Conservation (phyloP, 2,888 invertebrate species). For the Ormyrus thymus region DNA sequence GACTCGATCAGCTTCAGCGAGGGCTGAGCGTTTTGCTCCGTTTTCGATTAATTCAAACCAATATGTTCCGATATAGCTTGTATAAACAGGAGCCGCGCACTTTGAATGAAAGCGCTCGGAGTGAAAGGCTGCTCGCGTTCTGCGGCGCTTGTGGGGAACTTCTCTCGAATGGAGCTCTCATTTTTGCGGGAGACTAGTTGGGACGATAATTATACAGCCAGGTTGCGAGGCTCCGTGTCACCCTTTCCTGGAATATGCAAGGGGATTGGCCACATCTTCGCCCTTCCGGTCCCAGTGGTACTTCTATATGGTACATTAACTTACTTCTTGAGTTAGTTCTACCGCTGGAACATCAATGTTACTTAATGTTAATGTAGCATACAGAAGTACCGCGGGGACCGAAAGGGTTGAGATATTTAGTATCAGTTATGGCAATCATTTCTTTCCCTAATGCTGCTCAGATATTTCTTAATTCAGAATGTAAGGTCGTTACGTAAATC, state of each 20-base stretch:
- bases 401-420: slow-evolving; percentile 14
- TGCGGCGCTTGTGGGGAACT: too few species aligned
- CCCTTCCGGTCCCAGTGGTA: slow-evolving; percentile 29
- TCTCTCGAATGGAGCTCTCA: too few species aligned
- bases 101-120: too few species aligned
- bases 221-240: not conserved
- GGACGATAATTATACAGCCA: slow-evolving; percentile 15
- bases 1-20: not conserved
- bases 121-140: too few species aligned
- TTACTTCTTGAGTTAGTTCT: slow-evolving; percentile 34
- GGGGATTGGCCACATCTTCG: not conserved
- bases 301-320: slow-evolving; percentile 39
- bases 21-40: not conserved
- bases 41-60: slow-evolving; percentile 36
- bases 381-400: slow-evolving; percentile 4
- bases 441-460: not conserved
- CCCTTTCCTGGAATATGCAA: slow-evolving; percentile 4
- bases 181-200: too few species aligned
- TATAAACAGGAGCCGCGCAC: not conserved
- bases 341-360: slow-evolving; percentile 31
- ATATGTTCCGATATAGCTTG: not conserved
- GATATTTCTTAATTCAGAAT: too few species aligned
- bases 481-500: too few species aligned
- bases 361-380: slow-evolving; percentile 47
- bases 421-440: slow-evolving; percentile 7